Conservation (phyloP, 2,888 invertebrate species). For the Eristalinus aeneus region DNA sequence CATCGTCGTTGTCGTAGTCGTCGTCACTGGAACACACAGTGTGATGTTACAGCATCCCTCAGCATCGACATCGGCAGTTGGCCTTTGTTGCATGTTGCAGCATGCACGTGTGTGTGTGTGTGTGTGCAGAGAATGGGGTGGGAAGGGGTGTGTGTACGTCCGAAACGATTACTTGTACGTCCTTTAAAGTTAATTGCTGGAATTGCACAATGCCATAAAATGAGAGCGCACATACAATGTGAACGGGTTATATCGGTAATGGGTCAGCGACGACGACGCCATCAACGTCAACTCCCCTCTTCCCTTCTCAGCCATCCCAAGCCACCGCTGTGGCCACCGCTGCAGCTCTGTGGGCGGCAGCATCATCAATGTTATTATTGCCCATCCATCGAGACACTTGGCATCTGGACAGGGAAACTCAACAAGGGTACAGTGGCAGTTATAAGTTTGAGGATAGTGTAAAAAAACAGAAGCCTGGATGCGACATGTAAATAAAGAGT, state of each 20-base stretch:
- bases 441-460: neutral
- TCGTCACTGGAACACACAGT: conserved; percentile 38
- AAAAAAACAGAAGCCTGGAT: no score
- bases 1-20: conserved; percentile 25
- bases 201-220: conserved; percentile 68
- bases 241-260: conserved; percentile 60
- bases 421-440: conserved; percentile 7
- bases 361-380: conserved; percentile 65
- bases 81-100: conserved; percentile 19
- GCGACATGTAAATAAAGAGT: no score
- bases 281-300: conserved; percentile 10
- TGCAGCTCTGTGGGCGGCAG: neutral
- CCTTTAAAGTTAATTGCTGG: conserved; percentile 73
- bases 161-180: conserved; percentile 72
- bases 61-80: neutral
- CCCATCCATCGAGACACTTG: conserved; percentile 68
- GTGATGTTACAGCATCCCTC: conserved; percentile 4
- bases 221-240: conserved; percentile 58
- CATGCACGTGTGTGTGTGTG: neutral
- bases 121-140: neutral
- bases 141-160: conserved; percentile 58
- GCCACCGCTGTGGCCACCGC: neutral
- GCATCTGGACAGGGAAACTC: conserved; percentile 46
- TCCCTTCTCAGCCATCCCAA: neutral
- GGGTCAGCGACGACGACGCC: conserved; percentile 56